Percentiles rank a stretch among this genome's conserved stretches.
phyloP scores from a whole-genome alignment of 2,888 invertebrate genomes.

The Cephus rjabovi region DNA sequence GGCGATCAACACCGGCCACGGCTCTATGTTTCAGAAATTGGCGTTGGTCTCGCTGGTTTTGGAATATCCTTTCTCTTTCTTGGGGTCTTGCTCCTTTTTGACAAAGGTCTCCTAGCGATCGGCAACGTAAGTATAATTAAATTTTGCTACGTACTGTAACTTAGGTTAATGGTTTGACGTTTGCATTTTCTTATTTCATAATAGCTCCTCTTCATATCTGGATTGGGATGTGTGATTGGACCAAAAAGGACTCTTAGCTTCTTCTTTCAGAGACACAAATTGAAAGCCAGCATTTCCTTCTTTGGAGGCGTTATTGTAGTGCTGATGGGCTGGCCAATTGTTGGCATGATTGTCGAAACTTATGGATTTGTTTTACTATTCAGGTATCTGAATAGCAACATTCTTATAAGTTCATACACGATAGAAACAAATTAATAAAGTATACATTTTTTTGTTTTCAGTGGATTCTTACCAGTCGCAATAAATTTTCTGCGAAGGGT shows the following conservation, averaged over 20 bases:
- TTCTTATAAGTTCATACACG: constrained; percentile 9
- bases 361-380: constrained; percentile 94
- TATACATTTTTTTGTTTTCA: constrained; percentile 66
- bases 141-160: not conserved
- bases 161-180: constrained; percentile 7
- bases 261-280: constrained; percentile 97
- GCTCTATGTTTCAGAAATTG: constrained; percentile 83
- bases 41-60: constrained; percentile 96
- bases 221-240: constrained; percentile 96
- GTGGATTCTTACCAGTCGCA: constrained; percentile 97
- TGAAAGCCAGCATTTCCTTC: constrained; percentile 89
- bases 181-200: constrained; percentile 56
- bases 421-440: not conserved
- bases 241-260: constrained; percentile 94
- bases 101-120: constrained; percentile 97
- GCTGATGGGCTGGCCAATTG: constrained; percentile 93
- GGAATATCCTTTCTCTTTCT: constrained; percentile 95
- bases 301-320: constrained; percentile 94
- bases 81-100: constrained; percentile 93
- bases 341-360: constrained; percentile 96
- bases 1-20: not conserved
- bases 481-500: constrained; percentile 94
- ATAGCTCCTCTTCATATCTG: constrained; percentile 95
- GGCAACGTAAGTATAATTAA: constrained; percentile 88
- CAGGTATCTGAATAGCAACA: constrained; percentile 69